Conservation (phyloP, 2,888 invertebrate genomes). For the Phorcus lineatus region DNA sequence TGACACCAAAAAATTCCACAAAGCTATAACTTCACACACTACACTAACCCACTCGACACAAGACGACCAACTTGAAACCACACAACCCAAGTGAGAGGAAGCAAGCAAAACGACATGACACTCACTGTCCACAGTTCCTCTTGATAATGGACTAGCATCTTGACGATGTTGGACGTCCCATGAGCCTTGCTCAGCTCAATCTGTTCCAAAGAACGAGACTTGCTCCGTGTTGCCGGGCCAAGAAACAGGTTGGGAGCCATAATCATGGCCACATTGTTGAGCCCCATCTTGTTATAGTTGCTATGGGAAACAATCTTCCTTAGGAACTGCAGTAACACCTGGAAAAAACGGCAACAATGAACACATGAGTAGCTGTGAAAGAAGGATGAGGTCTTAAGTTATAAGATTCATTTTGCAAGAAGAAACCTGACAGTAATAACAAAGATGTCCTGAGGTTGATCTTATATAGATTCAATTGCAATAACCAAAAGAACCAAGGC, state of each 20-base stretch:
- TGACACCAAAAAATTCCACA: too few species aligned
- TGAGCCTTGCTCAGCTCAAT: constrained; percentile 82
- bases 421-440: background rate
- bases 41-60: too few species aligned
- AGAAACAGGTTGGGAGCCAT: constrained; percentile 90
- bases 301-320: constrained; percentile 83
- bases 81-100: background rate
- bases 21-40: too few species aligned
- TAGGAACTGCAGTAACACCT: constrained; percentile 87
- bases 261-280: constrained; percentile 94
- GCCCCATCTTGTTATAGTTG: constrained; percentile 89
- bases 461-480: too few species aligned
- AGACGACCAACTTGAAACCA: background rate
- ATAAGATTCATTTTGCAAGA: background rate
- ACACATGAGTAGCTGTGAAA: too few species aligned
- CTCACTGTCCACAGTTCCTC: background rate
- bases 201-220: constrained; percentile 49
- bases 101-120: background rate
- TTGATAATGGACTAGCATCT: constrained; percentile 81
- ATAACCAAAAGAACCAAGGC: too few species aligned
- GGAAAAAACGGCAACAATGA: constrained; percentile 55
- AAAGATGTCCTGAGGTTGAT: too few species aligned
- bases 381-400: too few species aligned
- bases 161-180: constrained; percentile 89
- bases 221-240: constrained; percentile 50